A percentile compares a stretch with the other conserved stretches of the same genome.
phyloP scores from a whole-genome alignment of 2,797 vertebrate species.

The Thripadectes ignobilis region DNA sequence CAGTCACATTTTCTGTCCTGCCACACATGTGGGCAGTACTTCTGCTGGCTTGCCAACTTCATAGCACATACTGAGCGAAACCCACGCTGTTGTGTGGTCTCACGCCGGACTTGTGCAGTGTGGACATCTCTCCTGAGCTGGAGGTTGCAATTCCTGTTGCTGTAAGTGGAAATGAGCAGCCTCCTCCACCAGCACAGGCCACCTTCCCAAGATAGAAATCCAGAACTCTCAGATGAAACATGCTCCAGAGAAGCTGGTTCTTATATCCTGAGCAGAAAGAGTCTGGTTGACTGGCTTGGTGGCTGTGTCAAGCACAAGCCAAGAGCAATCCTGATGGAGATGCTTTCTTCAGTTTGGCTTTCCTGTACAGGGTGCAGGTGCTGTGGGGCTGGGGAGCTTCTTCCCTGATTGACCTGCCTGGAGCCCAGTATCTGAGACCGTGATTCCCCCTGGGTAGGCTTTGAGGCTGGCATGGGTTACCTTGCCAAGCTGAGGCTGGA shows the following conservation, averaged over 20 bases:
- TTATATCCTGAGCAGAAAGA: neutral
- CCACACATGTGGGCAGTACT: neutral
- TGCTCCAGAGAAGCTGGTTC: neutral
- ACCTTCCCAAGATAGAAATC: neutral
- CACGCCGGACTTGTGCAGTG: neutral
- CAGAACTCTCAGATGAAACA: accelerated
- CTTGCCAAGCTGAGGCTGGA: neutral
- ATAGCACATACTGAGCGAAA: neutral
- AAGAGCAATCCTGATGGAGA: neutral
- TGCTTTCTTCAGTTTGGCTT: neutral
- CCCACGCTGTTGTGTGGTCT: neutral
- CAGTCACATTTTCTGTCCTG: neutral
- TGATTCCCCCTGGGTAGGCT: neutral
- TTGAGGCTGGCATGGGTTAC: neutral
- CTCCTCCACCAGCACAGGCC: neutral
- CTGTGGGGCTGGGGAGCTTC: neutral
- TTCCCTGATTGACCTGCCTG: neutral
- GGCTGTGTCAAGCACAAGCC: neutral
- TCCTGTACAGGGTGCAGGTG: neutral
- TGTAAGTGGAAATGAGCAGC: neutral
- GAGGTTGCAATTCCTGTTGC: neutral
- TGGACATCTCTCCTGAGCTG: neutral
- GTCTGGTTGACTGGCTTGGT: neutral
- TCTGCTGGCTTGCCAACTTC: neutral
- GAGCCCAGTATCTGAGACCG: neutral